phyloP scores from a whole-genome alignment of 1,140 invertebrate genomes.

The Nasonia giraulti region DNA sequence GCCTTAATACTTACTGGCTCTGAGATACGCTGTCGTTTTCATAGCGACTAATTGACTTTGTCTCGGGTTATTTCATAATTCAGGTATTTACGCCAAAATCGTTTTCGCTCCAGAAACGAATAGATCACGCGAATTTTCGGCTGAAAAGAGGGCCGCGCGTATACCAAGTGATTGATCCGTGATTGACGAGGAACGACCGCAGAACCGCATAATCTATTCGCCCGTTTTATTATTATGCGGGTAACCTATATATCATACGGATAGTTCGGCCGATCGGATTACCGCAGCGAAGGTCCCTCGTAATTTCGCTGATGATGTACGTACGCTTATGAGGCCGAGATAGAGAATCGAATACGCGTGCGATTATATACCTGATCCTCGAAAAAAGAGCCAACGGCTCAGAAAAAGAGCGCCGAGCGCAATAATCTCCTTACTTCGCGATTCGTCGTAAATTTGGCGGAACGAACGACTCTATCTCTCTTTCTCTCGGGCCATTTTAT shows the following conservation, averaged over 20 bases:
- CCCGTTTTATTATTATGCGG: slow-evolving; percentile 35
- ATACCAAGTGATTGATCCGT: not conserved
- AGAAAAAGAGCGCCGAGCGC: not conserved
- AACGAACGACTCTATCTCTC: not conserved
- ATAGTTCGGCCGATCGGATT: not conserved
- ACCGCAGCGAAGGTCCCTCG: slow-evolving; percentile 19
- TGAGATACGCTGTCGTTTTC: too few relatives aligned
- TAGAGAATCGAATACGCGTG: too few relatives aligned
- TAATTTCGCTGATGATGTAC: not conserved
- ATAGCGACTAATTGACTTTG: not conserved
- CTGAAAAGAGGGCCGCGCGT: not conserved
- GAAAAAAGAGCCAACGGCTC: not conserved
- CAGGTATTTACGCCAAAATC: too few relatives aligned
- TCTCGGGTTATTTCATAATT: not conserved
- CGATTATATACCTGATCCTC: too few relatives aligned
- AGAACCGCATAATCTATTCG: slow-evolving; percentile 42
- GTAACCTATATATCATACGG: not conserved
- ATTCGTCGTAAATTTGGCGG: slow-evolving; percentile 28
- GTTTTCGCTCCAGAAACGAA: too few relatives aligned
- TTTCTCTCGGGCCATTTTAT: not conserved
- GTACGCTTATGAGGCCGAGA: not conserved
- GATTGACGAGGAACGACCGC: not conserved
- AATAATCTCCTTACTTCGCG: not conserved
- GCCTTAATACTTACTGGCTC: too few relatives aligned
- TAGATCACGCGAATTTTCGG: too few relatives aligned